phyloP scores from a whole-genome alignment of 2,797 vertebrate genomes.

The Manis javanica region DNA sequence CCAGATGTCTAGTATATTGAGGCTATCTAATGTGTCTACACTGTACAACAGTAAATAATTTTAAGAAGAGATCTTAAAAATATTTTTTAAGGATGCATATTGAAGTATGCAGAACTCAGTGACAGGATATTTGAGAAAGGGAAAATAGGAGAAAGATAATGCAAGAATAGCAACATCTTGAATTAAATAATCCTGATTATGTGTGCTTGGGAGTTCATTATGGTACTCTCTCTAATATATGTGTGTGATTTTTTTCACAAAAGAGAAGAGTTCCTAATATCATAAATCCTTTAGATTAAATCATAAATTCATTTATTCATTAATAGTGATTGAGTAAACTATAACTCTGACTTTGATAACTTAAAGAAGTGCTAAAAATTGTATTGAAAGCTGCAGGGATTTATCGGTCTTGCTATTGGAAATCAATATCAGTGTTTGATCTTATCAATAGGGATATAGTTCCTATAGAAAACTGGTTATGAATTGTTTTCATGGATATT shows the following conservation, averaged over 20 bases:
- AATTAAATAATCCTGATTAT: slow-evolving; percentile 6
- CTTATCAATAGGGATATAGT: neutral
- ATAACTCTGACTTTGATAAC: slow-evolving; percentile 16
- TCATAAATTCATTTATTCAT: neutral
- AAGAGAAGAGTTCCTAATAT: neutral
- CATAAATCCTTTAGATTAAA: neutral
- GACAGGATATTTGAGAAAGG: neutral
- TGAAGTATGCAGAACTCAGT: slow-evolving; percentile 15
- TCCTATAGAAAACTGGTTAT: neutral
- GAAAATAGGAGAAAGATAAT: neutral
- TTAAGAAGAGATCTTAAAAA: neutral
- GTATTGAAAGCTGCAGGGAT: neutral
- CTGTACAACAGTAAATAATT: neutral
- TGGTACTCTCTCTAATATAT: neutral
- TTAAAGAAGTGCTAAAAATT: slow-evolving; percentile 6
- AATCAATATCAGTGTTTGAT: neutral
- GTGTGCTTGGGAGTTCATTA: neutral
- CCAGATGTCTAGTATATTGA: neutral
- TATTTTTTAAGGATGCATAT: neutral
- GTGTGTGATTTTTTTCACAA: slow-evolving; percentile 21
- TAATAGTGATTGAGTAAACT: slow-evolving; percentile 3
- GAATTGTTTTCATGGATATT: neutral
- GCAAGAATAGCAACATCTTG: neutral
- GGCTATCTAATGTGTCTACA: neutral
- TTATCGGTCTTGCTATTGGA: neutral